Evolutionary conservation across 2,797 vertebrate species (phyloP).

Genomic region (Eulemur albifrons): DNA sequence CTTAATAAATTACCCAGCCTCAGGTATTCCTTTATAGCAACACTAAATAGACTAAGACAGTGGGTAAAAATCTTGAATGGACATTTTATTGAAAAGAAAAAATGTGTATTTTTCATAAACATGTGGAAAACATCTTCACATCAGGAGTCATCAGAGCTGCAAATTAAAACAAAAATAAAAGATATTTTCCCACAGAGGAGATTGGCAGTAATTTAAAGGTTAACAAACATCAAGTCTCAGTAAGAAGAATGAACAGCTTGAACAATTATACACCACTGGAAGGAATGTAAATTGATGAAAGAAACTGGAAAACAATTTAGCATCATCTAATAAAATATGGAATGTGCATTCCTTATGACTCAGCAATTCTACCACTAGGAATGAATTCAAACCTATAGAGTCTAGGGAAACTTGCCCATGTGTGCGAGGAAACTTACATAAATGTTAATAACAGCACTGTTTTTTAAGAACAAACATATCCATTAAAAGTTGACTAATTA

Average conservation of each 20-base stretch:
- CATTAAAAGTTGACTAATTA: neutral
- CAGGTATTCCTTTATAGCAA: too few relatives aligned
- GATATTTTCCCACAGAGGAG: neutral
- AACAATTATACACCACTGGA: neutral
- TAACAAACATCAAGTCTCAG: neutral
- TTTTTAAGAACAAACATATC: neutral
- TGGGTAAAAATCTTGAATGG: neutral
- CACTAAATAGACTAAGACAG: neutral
- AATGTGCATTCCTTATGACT: neutral
- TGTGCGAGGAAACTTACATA: neutral
- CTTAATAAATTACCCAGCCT: too few relatives aligned
- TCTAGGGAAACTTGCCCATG: neutral
- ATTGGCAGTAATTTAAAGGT: neutral
- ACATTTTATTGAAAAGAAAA: neutral
- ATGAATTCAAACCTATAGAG: neutral
- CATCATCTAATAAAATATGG: neutral
- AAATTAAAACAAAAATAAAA: neutral
- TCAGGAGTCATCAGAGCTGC: neutral
- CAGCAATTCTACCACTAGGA: neutral
- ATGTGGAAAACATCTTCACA: neutral
- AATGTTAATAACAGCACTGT: neutral
- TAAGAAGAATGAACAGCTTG: neutral
- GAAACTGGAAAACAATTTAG: neutral
- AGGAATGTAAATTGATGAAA: neutral
- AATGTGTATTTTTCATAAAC: neutral